Base-by-base conservation (phyloP, 2,113 vertebrate species). In the Dipodomys merriami region DNA sequence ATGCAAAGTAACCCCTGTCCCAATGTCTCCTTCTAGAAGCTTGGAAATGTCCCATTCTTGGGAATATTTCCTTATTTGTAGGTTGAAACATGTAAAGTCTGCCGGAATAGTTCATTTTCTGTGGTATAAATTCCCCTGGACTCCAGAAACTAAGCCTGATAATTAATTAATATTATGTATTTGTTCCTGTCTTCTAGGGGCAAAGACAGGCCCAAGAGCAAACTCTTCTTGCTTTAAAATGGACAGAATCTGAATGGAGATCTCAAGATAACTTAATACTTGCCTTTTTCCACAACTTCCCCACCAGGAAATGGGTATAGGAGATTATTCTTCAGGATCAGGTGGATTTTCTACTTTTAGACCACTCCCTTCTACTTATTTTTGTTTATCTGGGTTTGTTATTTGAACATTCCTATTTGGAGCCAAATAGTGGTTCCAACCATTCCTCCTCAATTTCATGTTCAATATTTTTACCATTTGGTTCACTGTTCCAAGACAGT, bases 401-500 rank as follows among this genome's bases (percentile, higher is more conserved):
- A 19, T 64, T 30, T 10, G 16, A 87, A 65, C 19, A 49, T 69
- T 44, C 74, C 46, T 8, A 44, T 16, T 35, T 53, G 25, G 57
- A 11, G 46, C 19, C 60, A 74, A 68, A 44, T 90, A 5, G 1
- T 29, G 22, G 33, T 46, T 90, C 27, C 57, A 68, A 9, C 27
- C 39, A 62, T 53, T 88, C 33, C 33, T 80, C 23, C 23, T 76
- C 33, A 73, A 19, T 46, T 91, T 44, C 25, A 39, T 18, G 1
- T 19, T 27, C 7, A 39, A 27, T 5, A 76, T 30, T 88, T 91
- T 87, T 91, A 53, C 77, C 30, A 74, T 12, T 11, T 79, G 25
- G 29, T 67, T 88, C 23, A 78, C n/a, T 67, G 12, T 91, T 53
- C 76, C 72, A 77, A 91, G 19, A 91, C n/a, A 74, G 93, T 78